Evolutionary conservation across 2,113 vertebrate species (phyloP).

Genomic region (Scophthalmus maximus): DNA sequence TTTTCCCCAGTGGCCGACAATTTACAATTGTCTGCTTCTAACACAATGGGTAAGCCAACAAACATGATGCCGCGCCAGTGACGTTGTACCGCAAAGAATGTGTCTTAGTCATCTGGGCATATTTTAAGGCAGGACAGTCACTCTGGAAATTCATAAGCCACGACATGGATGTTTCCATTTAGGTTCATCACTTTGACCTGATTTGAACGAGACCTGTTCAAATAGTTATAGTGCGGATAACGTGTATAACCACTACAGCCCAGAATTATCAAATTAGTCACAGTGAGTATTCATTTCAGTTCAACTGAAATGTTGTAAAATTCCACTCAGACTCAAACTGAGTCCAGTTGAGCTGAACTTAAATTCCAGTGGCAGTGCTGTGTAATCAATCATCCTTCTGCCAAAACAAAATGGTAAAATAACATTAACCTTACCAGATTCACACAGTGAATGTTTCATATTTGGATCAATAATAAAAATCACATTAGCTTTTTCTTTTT

Average conservation of each 20-base stretch:
- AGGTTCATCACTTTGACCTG: background rate
- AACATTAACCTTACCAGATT: slow-evolving; percentile 35
- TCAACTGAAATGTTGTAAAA: slow-evolving; percentile 34
- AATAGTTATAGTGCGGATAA: background rate
- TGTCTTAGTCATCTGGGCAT: background rate
- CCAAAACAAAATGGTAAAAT: slow-evolving; percentile 29
- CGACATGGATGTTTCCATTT: slow-evolving; percentile 15
- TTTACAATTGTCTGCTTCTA: slow-evolving; percentile 43
- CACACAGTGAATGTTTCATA: slow-evolving; percentile 46
- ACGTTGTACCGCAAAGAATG: slow-evolving; percentile 29
- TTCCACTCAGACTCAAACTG: slow-evolving; percentile 17
- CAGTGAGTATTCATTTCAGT: slow-evolving; percentile 24
- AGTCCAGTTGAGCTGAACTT: slow-evolving; percentile 22
- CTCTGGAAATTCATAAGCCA: slow-evolving; percentile 11
- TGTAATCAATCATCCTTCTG: slow-evolving; percentile 44
- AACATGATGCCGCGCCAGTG: slow-evolving; percentile 22
- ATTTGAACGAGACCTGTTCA: background rate
- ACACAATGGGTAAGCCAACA: slow-evolving; percentile 33
- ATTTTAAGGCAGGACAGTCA: slow-evolving; percentile 19
- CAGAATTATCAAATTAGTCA: slow-evolving; percentile 36
- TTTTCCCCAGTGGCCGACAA: slow-evolving; percentile 9
- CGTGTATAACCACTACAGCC: background rate
- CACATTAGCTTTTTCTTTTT: slow-evolving; percentile 53
- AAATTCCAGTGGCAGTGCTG: slow-evolving; percentile 29
- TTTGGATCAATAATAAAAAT: slow-evolving; percentile 52